Conservation (phyloP, 2,113 vertebrate genomes). For the Clinocottus analis region DNA sequence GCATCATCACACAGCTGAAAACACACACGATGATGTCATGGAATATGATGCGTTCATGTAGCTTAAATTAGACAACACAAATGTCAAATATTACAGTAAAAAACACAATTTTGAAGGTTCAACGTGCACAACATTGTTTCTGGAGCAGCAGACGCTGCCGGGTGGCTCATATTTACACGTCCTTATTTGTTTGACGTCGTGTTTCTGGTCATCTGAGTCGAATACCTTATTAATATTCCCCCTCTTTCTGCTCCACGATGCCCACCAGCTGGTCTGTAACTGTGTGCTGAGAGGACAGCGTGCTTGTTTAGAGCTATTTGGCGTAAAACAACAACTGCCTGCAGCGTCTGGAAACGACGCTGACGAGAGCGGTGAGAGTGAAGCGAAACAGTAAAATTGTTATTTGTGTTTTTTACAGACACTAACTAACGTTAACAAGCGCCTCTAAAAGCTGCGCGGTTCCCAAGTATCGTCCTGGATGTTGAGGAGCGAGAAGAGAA, state of each 20-base stretch:
- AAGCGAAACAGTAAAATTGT: neutral
- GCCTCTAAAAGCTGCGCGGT: neutral
- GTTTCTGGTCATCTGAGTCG: neutral
- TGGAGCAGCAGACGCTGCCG: too few species aligned
- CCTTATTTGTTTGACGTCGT: neutral
- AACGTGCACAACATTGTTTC: neutral
- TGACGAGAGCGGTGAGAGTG: neutral
- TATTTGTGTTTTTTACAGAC: slow-evolving; percentile 2
- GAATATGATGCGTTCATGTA: neutral
- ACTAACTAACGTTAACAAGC: neutral
- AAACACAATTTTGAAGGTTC: too few species aligned
- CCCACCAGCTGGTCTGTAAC: neutral
- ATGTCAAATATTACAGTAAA: too few species aligned
- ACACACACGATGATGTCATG: too few species aligned
- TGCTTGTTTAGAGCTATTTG: neutral
- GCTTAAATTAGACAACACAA: neutral
- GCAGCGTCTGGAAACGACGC: neutral
- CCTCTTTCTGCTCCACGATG: neutral
- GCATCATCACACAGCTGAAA: too few species aligned
- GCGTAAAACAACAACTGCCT: neutral
- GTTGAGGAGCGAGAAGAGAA: neutral
- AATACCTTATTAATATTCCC: neutral
- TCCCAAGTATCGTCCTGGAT: neutral
- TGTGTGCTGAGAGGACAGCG: neutral
- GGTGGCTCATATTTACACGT: neutral